These are phyloP conservation scores for Dendronephthya gigantea DNA, from an alignment of 64 coral and sea anemone genomes.

Conservation along the genomic window DNA sequence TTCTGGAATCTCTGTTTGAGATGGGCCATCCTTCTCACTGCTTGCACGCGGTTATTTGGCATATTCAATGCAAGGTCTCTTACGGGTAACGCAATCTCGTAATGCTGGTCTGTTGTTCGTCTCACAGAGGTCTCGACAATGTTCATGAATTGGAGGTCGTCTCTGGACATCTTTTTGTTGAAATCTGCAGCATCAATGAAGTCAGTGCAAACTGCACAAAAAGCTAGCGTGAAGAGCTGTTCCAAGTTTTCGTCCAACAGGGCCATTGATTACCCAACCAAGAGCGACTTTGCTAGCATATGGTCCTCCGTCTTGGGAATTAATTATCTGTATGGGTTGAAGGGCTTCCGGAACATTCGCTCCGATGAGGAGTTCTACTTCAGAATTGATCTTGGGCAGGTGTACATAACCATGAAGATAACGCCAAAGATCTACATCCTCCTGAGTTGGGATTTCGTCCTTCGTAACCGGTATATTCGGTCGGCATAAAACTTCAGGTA, in stretches of 20 bases:
- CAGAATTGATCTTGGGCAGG: background rate
- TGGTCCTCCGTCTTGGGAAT: background rate
- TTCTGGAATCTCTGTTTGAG: background rate
- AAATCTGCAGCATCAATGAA: background rate
- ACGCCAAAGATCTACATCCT: constrained; percentile 28
- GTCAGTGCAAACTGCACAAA: constrained; percentile 13
- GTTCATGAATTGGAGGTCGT: constrained; percentile 25
- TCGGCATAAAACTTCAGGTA: constrained; percentile 32
- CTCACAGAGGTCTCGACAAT: background rate
- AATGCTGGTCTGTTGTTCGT: background rate
- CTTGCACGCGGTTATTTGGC: constrained; percentile 7
- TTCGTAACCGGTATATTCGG: constrained; percentile 15
- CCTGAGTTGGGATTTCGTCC: constrained; percentile 30
- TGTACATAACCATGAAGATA: background rate
- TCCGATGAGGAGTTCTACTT: constrained; percentile 38
- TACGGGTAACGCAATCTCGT: constrained; percentile 18
- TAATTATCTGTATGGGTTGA: constrained; percentile 7
- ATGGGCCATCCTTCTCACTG: background rate
- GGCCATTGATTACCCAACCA: constrained; percentile 45
- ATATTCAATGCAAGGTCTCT: constrained; percentile 13
- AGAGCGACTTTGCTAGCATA: constrained; percentile 34
- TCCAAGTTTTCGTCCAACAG: constrained; percentile 22
- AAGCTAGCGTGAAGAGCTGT: background rate
- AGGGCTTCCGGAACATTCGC: constrained; percentile 33
- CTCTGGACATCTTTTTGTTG: constrained; percentile 3